These are phyloP conservation scores for Callipepla squamata DNA, from an alignment of 2,113 vertebrate genomes.

Conservation along the genomic window DNA sequence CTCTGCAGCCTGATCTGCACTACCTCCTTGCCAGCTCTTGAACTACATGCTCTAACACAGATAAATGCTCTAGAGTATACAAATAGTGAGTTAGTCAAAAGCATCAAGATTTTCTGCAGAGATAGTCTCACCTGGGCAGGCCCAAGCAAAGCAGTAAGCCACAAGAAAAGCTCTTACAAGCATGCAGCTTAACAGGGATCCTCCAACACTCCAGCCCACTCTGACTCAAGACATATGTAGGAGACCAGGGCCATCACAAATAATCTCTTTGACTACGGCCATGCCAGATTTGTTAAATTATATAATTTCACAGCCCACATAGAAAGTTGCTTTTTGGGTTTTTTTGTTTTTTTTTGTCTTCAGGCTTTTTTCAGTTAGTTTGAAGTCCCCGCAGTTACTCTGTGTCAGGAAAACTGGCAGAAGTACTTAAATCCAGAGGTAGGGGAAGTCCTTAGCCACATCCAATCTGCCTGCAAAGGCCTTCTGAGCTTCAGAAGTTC, in stretches of 20 bases:
- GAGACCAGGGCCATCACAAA: background rate
- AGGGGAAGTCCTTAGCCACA: background rate
- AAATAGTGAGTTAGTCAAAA: accelerated
- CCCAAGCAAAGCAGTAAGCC: background rate
- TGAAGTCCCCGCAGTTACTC: background rate
- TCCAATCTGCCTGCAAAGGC: background rate
- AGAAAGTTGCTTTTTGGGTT: background rate
- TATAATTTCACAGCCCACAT: background rate
- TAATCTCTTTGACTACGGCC: background rate
- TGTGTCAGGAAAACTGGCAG: background rate
- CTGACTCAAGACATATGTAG: background rate
- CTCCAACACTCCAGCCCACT: background rate
- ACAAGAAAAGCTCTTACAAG: background rate
- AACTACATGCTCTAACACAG: background rate
- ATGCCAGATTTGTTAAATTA: background rate
- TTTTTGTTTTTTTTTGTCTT: too few relatives aligned
- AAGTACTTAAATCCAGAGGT: accelerated
- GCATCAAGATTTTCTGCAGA: background rate
- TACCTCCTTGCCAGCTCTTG: background rate
- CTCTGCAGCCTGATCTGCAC: accelerated
- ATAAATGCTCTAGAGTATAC: background rate
- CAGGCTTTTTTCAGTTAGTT: too few relatives aligned
- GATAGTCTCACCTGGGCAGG: background rate
- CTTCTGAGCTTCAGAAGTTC: background rate
- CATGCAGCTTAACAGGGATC: background rate